Evolutionary conservation across 1,140 invertebrate genomes (phyloP), one percentile per base, ranked within the genome.

Genomic region (Lasioglossum baleicum): DNA sequence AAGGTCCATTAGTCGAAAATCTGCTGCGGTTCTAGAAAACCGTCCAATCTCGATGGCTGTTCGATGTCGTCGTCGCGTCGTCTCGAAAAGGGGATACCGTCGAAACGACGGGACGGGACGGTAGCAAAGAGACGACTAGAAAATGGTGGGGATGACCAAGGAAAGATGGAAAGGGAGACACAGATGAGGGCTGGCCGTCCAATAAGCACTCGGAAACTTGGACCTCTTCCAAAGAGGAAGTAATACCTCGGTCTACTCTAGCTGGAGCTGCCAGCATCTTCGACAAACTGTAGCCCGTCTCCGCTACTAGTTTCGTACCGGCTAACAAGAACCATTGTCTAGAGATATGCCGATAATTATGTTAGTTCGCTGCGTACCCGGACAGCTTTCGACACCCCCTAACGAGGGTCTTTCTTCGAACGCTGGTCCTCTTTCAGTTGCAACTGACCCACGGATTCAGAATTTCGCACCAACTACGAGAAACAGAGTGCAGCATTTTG

Each of bases 281-380:
- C 76, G 79, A 80, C 83, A 87, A 89, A 84, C 87, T 70, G 75
- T 76, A 48, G 10, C 71, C 71, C 81, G 76, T 20, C 84, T 74
- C 56, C 76, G 65, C 86, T 86, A 88, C 89, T 89, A 90, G 87
- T 90, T 90, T 85, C 81, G 70, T 72, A 73, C 70, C 65, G 66
- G 80, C 82, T 90, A 91, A 92, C 91, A 88, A 91, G 86, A 85
- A 61, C 86, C 82, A 90, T 91, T 91, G 90, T 91, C 87, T 90
- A 84, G 83, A 85, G 87, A 87, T 58, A 58, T 87, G 82, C 81
- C 87, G 83, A 91, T 91, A 92, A 91, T 90, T 91, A 89, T 88
- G 89, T 91, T 89, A 87, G 82, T 83, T 85, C 74, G 22, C 26
- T 56, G 31, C 74, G 51, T 44, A 31, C 13, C 26, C 5, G 79